phyloP scores from a whole-genome alignment of 64 coral and sea anemone genomes.

The Actinia tenebrosa region DNA sequence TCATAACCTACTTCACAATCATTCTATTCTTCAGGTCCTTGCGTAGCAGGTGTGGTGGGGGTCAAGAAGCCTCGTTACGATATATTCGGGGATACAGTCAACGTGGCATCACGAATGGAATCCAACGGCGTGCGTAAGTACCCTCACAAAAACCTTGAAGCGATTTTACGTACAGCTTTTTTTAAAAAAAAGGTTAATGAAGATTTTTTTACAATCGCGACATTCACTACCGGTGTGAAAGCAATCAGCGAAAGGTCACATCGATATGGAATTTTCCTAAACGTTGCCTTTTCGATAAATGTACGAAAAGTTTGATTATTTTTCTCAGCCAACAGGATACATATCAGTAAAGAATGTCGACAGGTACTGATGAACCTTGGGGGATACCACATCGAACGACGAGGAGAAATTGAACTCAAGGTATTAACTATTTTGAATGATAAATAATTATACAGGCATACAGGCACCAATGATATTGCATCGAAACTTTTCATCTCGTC shows the following conservation, averaged over 20 bases:
- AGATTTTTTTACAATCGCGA: too few species aligned
- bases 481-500: too few species aligned
- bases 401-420: slow-evolving; percentile 86
- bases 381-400: slow-evolving; percentile 64
- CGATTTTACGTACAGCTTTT: too few species aligned
- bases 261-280: too few species aligned
- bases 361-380: slow-evolving; percentile 59
- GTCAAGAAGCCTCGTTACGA: slow-evolving; percentile 88
- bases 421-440: slow-evolving; percentile 11
- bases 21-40: slow-evolving; percentile 47
- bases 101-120: slow-evolving; percentile 86
- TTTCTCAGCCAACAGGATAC: slow-evolving; percentile 60
- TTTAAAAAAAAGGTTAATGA: too few species aligned
- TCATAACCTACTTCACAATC: background rate
- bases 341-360: slow-evolving; percentile 69
- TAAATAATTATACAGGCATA: too few species aligned
- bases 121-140: slow-evolving; percentile 70
- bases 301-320: background rate
- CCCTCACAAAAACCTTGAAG: background rate
- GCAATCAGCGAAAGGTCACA: too few species aligned
- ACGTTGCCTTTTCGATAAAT: too few species aligned
- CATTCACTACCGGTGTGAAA: too few species aligned
- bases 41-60: slow-evolving; percentile 88
- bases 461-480: too few species aligned
- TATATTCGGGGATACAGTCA: slow-evolving; percentile 94